Conservation (phyloP, 2,888 invertebrate genomes). For the Smittia sp. region DNA sequence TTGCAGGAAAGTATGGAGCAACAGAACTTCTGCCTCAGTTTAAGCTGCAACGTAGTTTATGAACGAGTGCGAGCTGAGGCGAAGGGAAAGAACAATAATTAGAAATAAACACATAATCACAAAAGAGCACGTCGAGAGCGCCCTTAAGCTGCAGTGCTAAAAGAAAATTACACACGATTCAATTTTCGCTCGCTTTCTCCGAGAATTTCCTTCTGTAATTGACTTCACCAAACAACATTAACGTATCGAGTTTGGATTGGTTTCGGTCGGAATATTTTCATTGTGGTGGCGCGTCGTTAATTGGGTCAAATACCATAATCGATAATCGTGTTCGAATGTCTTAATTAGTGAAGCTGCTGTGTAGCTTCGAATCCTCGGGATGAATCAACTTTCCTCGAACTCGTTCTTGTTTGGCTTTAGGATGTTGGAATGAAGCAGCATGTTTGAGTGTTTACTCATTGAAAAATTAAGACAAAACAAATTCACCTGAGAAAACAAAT, state of each 20-base stretch:
- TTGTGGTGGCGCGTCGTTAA: background rate
- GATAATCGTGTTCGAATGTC: slow-evolving; percentile 13
- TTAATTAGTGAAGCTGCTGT: background rate
- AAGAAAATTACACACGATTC: slow-evolving; percentile 29
- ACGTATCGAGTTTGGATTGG: background rate
- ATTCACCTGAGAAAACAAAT: no score
- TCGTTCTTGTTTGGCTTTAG: no score
- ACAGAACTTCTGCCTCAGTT: background rate
- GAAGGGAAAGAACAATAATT: slow-evolving; percentile 23
- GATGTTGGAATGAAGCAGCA: no score
- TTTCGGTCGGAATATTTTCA: background rate
- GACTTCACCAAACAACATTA: slow-evolving; percentile 18
- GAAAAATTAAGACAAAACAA: no score
- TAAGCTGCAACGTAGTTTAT: background rate
- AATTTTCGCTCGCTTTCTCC: background rate
- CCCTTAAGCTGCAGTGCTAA: slow-evolving; percentile 29
- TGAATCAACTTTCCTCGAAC: no score
- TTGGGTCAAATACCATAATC: slow-evolving; percentile 22
- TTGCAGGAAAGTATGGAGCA: background rate
- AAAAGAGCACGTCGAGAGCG: background rate
- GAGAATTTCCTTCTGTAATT: slow-evolving; percentile 5
- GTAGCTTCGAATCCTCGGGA: background rate
- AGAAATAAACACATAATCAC: slow-evolving; percentile 35
- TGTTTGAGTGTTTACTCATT: no score
- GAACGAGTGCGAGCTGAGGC: background rate